These are phyloP conservation scores for Cepaea hortensis DNA, from an alignment of 2,888 invertebrate genomes.

Conservation along the genomic window DNA sequence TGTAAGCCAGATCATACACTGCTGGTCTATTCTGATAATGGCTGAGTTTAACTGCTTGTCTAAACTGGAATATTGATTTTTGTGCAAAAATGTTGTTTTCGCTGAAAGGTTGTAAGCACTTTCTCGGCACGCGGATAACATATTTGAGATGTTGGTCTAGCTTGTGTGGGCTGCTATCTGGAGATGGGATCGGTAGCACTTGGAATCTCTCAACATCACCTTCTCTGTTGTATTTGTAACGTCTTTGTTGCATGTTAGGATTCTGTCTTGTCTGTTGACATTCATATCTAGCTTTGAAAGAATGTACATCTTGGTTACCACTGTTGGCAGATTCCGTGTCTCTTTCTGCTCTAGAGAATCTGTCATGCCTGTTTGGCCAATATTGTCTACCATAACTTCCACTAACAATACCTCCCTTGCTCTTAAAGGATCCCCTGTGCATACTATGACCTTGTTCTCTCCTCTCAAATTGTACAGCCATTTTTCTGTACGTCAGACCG, in stretches of 20 bases:
- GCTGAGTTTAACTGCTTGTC: neutral
- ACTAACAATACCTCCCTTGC: too few species aligned
- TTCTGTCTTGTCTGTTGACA: neutral
- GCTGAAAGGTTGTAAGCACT: neutral
- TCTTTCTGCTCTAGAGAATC: neutral
- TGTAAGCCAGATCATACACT: neutral
- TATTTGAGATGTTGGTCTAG: neutral
- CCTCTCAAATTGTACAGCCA: conserved; percentile 6
- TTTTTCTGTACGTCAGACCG: conserved; percentile 1
- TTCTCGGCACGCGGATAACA: neutral
- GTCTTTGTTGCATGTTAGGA: too few species aligned
- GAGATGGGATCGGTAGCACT: neutral
- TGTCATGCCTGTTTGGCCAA: neutral
- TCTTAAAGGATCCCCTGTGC: too few species aligned
- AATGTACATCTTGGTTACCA: neutral
- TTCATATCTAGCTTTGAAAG: neutral
- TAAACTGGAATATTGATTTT: neutral
- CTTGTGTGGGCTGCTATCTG: neutral
- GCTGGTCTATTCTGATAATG: conserved; percentile 1
- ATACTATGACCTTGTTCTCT: too few species aligned
- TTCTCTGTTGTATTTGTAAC: neutral
- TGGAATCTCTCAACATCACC: neutral
- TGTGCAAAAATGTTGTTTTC: neutral
- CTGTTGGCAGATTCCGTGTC: neutral
- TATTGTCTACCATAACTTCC: too few species aligned